A percentile compares a stretch with the other conserved stretches of the same genome.
phyloP scores from a whole-genome alignment of 2,888 invertebrate genomes.

The Neoaliturus tenellus region DNA sequence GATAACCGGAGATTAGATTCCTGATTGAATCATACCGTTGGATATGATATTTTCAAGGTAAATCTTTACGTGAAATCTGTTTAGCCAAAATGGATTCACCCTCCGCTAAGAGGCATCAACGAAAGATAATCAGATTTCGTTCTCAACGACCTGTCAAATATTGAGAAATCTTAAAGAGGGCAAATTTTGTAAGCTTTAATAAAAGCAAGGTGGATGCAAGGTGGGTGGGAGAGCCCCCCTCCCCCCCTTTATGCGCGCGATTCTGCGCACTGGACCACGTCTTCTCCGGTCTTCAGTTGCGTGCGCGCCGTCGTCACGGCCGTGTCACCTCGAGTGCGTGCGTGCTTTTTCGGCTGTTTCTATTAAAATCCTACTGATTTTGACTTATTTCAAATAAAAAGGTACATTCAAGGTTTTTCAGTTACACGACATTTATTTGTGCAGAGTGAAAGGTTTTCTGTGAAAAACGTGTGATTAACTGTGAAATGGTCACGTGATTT shows the following conservation, averaged over 20 bases:
- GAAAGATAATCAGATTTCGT: constrained; percentile 31
- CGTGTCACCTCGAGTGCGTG: not conserved
- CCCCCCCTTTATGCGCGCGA: constrained; percentile 1
- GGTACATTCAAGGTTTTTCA: no score
- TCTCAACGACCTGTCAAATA: constrained; percentile 46
- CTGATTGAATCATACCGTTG: constrained; percentile 1
- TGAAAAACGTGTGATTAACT: not conserved
- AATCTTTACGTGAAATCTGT: not conserved
- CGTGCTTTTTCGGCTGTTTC: not conserved
- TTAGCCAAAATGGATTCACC: constrained; percentile 24
- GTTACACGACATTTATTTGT: not conserved
- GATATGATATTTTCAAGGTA: constrained; percentile 3
- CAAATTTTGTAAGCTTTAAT: constrained; percentile 41
- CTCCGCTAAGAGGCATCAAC: constrained; percentile 32
- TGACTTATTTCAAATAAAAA: no score
- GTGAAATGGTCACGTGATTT: not conserved
- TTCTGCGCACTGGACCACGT: constrained; percentile 34
- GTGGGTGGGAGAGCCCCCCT: constrained; percentile 7
- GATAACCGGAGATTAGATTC: not conserved
- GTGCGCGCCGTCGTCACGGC: constrained; percentile 34
- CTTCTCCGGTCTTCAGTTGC: not conserved
- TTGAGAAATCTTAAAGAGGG: constrained; percentile 46
- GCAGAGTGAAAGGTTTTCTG: not conserved
- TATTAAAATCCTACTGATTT: not conserved
- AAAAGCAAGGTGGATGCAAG: not conserved